Evolutionary conservation across 2,113 vertebrate species (phyloP).

Genomic region (Prochilodus magdalenae): DNA sequence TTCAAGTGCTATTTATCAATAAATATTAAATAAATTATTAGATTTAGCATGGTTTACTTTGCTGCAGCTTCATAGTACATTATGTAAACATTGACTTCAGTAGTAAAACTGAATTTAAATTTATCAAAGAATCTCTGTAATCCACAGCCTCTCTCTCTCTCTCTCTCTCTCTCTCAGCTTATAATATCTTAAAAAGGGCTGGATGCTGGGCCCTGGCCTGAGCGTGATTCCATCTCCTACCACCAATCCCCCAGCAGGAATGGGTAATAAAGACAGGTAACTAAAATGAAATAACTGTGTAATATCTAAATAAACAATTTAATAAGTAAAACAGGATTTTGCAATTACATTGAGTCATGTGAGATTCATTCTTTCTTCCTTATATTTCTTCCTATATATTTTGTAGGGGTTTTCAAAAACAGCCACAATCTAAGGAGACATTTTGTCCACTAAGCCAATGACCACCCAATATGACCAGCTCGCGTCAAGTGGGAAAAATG

Average conservation of each 20-base stretch:
- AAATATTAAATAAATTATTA: neutral
- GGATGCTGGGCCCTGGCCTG: neutral
- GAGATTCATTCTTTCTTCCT: neutral
- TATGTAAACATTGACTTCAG: no score
- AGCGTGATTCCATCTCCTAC: neutral
- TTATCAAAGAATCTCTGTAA: no score
- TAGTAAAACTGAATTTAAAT: no score
- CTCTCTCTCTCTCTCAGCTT: neutral
- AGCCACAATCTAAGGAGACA: conserved; percentile 6
- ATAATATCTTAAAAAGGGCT: conserved; percentile 7
- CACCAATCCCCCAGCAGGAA: neutral
- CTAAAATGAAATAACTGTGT: neutral
- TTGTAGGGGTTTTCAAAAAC: conserved; percentile 5
- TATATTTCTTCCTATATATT: neutral
- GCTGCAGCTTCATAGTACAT: no score
- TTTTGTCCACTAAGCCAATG: neutral
- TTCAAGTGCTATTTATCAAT: no score
- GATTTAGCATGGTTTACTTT: no score
- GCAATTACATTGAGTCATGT: neutral
- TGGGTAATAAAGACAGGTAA: conserved; percentile 13
- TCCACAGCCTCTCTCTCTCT: neutral
- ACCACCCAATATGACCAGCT: neutral
- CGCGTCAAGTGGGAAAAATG: neutral
- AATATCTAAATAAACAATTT: neutral
- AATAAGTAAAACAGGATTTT: neutral